Evolutionary conservation across 1,140 invertebrate species (phyloP), one percentile per base, ranked within the genome.

Genomic region (Stenopsyche tienmushanensis): DNA sequence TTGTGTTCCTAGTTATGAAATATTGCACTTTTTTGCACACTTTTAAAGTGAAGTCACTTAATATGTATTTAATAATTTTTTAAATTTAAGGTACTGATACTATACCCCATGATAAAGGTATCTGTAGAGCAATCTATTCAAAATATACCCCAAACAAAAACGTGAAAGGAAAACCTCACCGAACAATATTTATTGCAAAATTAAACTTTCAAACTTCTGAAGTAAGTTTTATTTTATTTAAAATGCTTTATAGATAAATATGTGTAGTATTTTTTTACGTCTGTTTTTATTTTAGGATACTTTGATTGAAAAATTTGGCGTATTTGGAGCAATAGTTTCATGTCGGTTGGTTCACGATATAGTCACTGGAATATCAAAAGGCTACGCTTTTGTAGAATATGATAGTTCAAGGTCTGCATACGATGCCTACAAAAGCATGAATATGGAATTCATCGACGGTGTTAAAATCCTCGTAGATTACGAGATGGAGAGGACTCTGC

Each of bases 341-440:
- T 85, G 86, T 39, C 82, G 86, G 62, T 71, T 96, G 7, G 87
- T 95, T 15, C 82, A 85, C 71, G 91, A 94, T 72, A 83, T 93
- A 57, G 88, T 95, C 0, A 95, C 92, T 3, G 92, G 92, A 0
- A 82, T 86, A 67, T 91, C 91, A 0, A 87, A 88, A 75, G 83
- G 90, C 45, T 96, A 95, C 78, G 92, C 87, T 3, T 96, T 96
- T 80, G 82, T 95, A 9, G 92, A 95, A 77, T 94, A 86, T 82
- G 83, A 85, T 68, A 80, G 79, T 25, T 81, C 82, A 69, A 78
- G 80, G 10, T 80, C 84, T 65, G 87, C 88, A 23, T 76, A 83
- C 45, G 80, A 79, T 65, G 90, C 89, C 3, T 78, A 86, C 26
- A 78, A 78, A 57, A 76, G 85, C 47, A 83, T 83, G 53, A 76